Evolutionary conservation across 2,888 invertebrate genomes (phyloP), one percentile per base, ranked within the genome.

Genomic region (Baronia brevicornis): DNA sequence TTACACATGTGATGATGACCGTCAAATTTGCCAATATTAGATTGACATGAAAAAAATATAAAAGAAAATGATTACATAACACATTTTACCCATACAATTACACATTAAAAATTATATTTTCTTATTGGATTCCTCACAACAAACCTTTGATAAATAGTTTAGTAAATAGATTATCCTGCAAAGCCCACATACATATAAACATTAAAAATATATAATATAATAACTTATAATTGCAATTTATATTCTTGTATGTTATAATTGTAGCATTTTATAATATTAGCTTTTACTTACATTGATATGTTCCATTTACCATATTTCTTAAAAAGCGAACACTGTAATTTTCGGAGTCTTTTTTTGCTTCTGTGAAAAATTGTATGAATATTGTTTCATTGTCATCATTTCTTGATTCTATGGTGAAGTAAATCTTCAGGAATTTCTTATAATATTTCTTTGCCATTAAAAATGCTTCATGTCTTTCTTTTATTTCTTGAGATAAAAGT

Each of bases 381-480:
- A 84, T 60, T 14, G 51, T 59, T 44, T 77, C 74, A 7, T 51
- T 57, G 3, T 51, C 51, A 18, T 46, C 52, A 32, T 47, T 60
- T 40, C 45, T 69, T 0, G 64, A 52, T 50, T 84, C 79, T 43
- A 78, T 64, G 2, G 69, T 66, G 34, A 62, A 77, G 41, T 84
- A 84, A 26, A 82, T 63, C 42, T 74, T 82, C 7, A 85, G 51
- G 43, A 55, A 66, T 36, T 71, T 82, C 38, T 80, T 84, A 29
- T 77, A 84, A 52, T 58, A 73, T 39, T 80, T 82, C 43, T 77
- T 82, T 2, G 82, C 79, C 71, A 72, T 73, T 25, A 84, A 54
- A 49, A 77, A 82, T 39, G 84, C 78, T 58, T 82, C 82, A 60
- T 84, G 75, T 3, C 69, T 80, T 36, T 80, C 75, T 51, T 78